Conservation (phyloP, 2,113 vertebrate genomes). For the Edolisoma coerulescens region DNA sequence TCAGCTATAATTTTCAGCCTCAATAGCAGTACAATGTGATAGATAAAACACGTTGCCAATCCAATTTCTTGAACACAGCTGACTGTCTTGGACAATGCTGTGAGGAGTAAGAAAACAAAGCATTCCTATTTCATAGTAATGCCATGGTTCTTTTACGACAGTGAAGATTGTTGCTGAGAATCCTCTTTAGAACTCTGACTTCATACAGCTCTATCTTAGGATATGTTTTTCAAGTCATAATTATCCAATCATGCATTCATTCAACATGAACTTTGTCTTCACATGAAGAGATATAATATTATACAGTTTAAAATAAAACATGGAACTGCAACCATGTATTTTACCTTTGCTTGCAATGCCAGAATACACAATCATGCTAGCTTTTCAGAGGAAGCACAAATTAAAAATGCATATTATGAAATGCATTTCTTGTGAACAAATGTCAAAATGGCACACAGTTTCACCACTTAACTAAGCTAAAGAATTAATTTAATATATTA, state of each 20-base stretch:
- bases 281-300: not conserved
- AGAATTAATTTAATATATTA: not conserved
- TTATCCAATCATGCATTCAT: conserved; percentile 23
- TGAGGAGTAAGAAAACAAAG: not conserved
- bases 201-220: not conserved
- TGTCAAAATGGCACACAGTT: no score
- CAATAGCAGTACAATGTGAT: not conserved
- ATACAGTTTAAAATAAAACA: not conserved
- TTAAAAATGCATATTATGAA: not conserved
- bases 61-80: not conserved
- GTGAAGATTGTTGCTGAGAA: not conserved
- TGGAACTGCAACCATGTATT: not conserved
- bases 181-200: not conserved
- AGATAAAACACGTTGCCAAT: not conserved
- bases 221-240: not conserved
- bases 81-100: not conserved
- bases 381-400: conserved; percentile 1
- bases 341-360: not conserved
- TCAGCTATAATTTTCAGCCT: not conserved
- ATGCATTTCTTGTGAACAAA: conserved; percentile 3
- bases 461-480: not conserved
- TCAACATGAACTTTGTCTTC: conserved; percentile 17
- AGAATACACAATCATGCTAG: not conserved
- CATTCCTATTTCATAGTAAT: not conserved
- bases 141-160: not conserved